Evolutionary conservation across 2,888 invertebrate genomes (phyloP).

Genomic region (Lasioglossum morio): DNA sequence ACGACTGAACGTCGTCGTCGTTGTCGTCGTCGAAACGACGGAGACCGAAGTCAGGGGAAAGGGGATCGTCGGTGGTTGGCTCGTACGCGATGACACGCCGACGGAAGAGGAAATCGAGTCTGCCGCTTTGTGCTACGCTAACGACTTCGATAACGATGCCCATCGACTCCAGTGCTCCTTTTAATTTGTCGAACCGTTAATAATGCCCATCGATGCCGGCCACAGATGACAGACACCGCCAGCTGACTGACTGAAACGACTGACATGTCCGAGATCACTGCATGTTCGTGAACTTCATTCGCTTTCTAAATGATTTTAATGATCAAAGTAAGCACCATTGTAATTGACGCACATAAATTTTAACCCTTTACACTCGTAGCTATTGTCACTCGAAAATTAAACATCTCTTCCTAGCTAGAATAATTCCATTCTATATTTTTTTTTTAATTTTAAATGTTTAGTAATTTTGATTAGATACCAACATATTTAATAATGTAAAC

Average conservation of each 20-base stretch:
- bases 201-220: conserved; percentile 26
- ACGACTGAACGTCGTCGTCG: conserved; percentile 17
- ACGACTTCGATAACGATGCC: conserved; percentile 55
- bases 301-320: neutral
- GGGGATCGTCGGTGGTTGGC: neutral
- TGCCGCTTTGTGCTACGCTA: conserved; percentile 49
- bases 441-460: too few relatives aligned
- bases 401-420: too few relatives aligned
- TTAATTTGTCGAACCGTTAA: conserved; percentile 52
- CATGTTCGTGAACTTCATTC: neutral
- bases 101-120: conserved; percentile 33
- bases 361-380: too few relatives aligned
- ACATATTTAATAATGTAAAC: too few relatives aligned
- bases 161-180: conserved; percentile 33
- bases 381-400: too few relatives aligned
- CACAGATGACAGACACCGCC: neutral
- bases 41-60: neutral
- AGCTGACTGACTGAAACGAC: neutral
- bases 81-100: conserved; percentile 27
- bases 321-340: too few relatives aligned
- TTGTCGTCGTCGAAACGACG: neutral
- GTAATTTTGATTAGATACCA: too few relatives aligned
- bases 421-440: too few relatives aligned
- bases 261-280: neutral
- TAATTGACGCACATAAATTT: too few relatives aligned